Percentiles rank a stretch among this genome's conserved stretches.
Evolutionary conservation across 2,888 invertebrate genomes (phyloP).

Genomic region (Nephrotoma appendiculata): DNA sequence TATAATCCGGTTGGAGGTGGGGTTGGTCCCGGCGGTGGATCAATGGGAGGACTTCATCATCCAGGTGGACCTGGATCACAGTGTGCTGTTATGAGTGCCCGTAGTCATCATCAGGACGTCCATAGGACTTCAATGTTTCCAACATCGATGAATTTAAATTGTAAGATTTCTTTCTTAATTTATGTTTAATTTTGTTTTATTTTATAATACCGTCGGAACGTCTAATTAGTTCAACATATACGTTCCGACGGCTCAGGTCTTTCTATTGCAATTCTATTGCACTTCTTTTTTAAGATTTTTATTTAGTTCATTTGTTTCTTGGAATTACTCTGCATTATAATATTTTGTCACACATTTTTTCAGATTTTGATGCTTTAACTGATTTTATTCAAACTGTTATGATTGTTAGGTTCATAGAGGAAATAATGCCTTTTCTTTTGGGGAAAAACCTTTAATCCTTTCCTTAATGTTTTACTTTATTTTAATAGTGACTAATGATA

Average conservation of each 20-base stretch:
- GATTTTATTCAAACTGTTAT: too few relatives aligned
- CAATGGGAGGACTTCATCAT: slow-evolving; percentile 8
- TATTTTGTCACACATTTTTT: too few relatives aligned
- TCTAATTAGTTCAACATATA: not conserved
- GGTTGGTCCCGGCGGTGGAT: not conserved
- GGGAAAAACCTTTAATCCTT: too few relatives aligned
- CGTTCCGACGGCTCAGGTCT: not conserved
- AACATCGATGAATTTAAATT: slow-evolving; percentile 16
- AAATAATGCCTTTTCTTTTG: too few relatives aligned
- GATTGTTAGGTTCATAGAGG: too few relatives aligned
- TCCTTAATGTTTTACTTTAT: too few relatives aligned
- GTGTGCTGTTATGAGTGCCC: slow-evolving; percentile 11
- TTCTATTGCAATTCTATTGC: too few relatives aligned
- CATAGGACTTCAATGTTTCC: slow-evolving; percentile 20
- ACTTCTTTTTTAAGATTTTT: too few relatives aligned
- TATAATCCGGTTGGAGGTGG: slow-evolving; percentile 15
- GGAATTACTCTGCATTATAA: too few relatives aligned
- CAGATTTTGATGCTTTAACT: too few relatives aligned
- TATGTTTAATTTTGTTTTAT: not conserved
- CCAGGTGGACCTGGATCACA: slow-evolving; percentile 9
- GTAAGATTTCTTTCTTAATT: slow-evolving; percentile 10
- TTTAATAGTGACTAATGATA: too few relatives aligned
- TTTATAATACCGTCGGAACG: not conserved
- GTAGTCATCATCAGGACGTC: slow-evolving; percentile 34
- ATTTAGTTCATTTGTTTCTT: too few relatives aligned